These are phyloP conservation scores for Trialeurodes vaporariorum DNA, from an alignment of 1,140 invertebrate genomes.

Conservation along the genomic window DNA sequence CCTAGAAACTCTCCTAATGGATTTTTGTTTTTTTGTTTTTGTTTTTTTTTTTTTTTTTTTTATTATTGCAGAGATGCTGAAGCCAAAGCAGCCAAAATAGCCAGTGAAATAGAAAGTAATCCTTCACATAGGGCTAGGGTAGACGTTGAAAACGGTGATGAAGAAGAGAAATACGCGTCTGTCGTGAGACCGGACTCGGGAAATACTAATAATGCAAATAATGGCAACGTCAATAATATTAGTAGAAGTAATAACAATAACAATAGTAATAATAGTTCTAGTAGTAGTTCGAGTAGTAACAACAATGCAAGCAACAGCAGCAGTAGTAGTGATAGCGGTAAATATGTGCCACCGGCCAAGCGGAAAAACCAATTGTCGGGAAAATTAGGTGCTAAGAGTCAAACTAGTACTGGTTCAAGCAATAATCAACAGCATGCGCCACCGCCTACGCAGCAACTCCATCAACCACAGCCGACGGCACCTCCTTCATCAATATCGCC, in stretches of 20 bases:
- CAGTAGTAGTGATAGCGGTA: constrained; percentile 33
- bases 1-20: too few relatives aligned
- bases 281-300: constrained; percentile 22
- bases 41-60: constrained; percentile 18
- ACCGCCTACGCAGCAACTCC: constrained; percentile 34
- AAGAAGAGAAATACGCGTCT: constrained; percentile 66
- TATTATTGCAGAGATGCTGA: constrained; percentile 48
- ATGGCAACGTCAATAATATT: constrained; percentile 9
- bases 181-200: constrained; percentile 41
- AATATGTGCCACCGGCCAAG: constrained; percentile 65
- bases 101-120: constrained; percentile 78
- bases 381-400: constrained; percentile 35
- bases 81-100: constrained; percentile 73
- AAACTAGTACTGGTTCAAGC: background rate
- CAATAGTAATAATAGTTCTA: constrained; percentile 14
- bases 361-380: constrained; percentile 46
- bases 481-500: constrained; percentile 3
- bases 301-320: constrained; percentile 22
- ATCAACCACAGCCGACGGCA: constrained; percentile 31
- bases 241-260: constrained; percentile 4
- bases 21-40: constrained; percentile 14
- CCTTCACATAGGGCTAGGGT: constrained; percentile 63
- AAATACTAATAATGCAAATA: constrained; percentile 3
- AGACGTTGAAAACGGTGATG: constrained; percentile 82
- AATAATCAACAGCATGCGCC: constrained; percentile 7